These are phyloP conservation scores for Trichomycterus rosablanca DNA, from an alignment of 2,113 vertebrate species.

Conservation along the genomic window DNA sequence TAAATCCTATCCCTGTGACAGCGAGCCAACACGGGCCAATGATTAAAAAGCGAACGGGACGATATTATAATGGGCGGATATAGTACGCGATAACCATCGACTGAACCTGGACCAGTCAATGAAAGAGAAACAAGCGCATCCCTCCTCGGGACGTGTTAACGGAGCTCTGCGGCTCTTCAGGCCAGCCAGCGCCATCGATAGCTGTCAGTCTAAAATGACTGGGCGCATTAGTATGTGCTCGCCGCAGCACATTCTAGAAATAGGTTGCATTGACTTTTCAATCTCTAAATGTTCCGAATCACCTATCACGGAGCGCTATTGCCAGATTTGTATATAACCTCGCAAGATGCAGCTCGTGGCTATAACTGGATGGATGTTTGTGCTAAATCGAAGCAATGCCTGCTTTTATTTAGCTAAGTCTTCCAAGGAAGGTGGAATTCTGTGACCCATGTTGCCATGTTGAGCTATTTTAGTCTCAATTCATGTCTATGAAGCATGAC, in stretches of 20 bases:
- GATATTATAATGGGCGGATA: conserved; percentile 56
- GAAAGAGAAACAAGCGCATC: conserved; percentile 48
- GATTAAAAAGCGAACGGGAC: conserved; percentile 64
- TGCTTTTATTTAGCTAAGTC: background rate
- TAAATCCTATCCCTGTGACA: conserved; percentile 67
- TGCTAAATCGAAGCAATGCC: background rate
- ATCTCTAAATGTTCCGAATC: conserved; percentile 47
- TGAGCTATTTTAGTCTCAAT: too few species aligned
- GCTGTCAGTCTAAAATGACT: conserved; percentile 57
- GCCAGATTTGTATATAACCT: conserved; percentile 27
- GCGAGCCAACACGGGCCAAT: conserved; percentile 61
- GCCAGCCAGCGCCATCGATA: conserved; percentile 52
- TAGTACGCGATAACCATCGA: conserved; percentile 62
- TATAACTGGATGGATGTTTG: conserved; percentile 48
- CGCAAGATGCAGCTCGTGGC: conserved; percentile 47
- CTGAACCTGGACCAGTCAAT: conserved; percentile 55
- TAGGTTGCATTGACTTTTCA: conserved; percentile 55
- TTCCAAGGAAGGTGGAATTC: too few species aligned
- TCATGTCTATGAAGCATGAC: too few species aligned
- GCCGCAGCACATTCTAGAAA: conserved; percentile 49
- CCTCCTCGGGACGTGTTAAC: conserved; percentile 39
- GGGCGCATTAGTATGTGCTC: conserved; percentile 50
- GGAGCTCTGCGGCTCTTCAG: conserved; percentile 29
- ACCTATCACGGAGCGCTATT: conserved; percentile 34
- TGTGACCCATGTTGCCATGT: too few species aligned